Base-by-base conservation (phyloP, 2,113 vertebrate species). In the Astatotilapia flaviijosephi region DNA sequence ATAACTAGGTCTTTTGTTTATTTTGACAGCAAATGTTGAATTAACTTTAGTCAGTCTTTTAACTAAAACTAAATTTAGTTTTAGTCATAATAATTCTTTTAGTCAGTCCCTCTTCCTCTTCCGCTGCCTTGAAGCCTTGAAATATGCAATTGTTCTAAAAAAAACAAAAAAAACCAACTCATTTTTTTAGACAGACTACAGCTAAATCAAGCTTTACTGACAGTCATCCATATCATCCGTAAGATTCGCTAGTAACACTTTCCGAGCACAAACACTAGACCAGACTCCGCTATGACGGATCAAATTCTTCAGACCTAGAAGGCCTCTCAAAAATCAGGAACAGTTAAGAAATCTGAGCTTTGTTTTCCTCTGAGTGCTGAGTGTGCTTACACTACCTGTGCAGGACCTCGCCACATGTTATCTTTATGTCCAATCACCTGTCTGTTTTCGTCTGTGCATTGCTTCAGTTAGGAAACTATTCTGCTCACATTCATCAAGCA, bases 401-500 rank as follows among this genome's bases (percentile, higher is more conserved):
- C 81, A 90, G 82, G 56, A 87, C 89, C 88, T 87, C 23, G 21
- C 84, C 77, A 79, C 88, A 53, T 62, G 21, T 93, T 93, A 93
- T 93, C 89, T 92, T 91, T 73, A 93, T 9, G 83, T 91, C 82
- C 87, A 89, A 91, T 94, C 89, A 82, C 62, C 40, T 82, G 80
- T 86, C 75, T 89, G 80, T 84, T 86, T 84, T 82, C n/a, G 49
- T 28, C 10, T 37, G 37, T 85, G 86, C 83, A 68, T 83, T 85
- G 92, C 92, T 82, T 89, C 83, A 85, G 82, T 83, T 60, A 84
- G 90, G 82, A 91, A 94, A 92, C 93, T 91, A 88, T 91, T 91
- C 88, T 15, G 21, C 86, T 53, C 26, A 14, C 86, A 91, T 92
- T 93, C 82, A 91, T 93, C 88, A 83, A 60, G 80, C 68, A 49